A percentile compares a stretch with the other conserved stretches of the same genome.
Conservation (phyloP, 2,797 vertebrate genomes). For the Hemitrygon akajei region DNA sequence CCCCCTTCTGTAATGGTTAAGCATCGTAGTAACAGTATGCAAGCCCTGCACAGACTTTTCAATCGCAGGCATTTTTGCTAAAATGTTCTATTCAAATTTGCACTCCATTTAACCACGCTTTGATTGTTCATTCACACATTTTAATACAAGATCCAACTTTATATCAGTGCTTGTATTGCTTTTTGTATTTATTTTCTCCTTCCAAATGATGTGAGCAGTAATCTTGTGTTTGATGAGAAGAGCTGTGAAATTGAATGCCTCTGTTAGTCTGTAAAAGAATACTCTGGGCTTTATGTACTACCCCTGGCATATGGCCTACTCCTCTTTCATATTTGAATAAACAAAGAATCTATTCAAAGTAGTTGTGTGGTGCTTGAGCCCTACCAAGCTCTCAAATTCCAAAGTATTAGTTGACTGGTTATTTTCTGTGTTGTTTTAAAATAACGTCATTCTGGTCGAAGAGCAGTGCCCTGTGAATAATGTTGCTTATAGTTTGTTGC, state of each 20-base stretch:
- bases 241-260: slow-evolving; percentile 26
- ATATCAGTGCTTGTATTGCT: background rate
- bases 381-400: slow-evolving; percentile 13
- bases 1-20: background rate
- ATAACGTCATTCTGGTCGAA: slow-evolving; percentile 8
- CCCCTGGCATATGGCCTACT: slow-evolving; percentile 15
- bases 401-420: slow-evolving; percentile 13
- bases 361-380: background rate
- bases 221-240: background rate
- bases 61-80: background rate
- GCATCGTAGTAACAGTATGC: background rate
- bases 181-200: background rate
- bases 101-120: background rate
- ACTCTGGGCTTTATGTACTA: background rate
- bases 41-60: background rate
- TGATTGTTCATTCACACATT: background rate
- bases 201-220: background rate
- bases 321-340: slow-evolving; percentile 27
- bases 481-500: background rate
- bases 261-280: slow-evolving; percentile 22
- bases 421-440: slow-evolving; percentile 27
- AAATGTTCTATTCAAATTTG: background rate
- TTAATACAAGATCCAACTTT: background rate
- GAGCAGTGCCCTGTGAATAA: background rate
- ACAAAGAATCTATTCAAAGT: slow-evolving; percentile 34